Percentiles rank a stretch among this genome's conserved stretches.
phyloP scores from a whole-genome alignment of 2,113 vertebrate species.

The Lanius ludovicianus region DNA sequence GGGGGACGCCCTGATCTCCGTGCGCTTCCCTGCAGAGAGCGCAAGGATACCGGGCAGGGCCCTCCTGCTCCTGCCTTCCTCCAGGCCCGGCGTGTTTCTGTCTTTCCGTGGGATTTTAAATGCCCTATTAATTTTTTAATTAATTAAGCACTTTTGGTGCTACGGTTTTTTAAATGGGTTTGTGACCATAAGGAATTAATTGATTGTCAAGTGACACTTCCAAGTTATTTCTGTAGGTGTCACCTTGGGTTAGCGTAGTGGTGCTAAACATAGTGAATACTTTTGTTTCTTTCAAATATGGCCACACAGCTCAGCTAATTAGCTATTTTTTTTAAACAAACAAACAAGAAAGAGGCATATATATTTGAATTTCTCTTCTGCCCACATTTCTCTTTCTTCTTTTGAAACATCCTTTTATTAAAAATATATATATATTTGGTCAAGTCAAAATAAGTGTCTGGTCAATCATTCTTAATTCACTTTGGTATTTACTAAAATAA shows the following conservation, averaged over 20 bases:
- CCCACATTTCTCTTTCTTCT: constrained; percentile 13
- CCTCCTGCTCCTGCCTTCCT: background rate
- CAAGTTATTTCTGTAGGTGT: constrained; percentile 57
- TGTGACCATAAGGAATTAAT: background rate
- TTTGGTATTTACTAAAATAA: constrained; percentile 48
- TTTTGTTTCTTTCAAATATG: background rate
- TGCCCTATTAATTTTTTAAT: background rate
- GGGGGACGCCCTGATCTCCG: background rate
- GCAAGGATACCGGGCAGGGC: accelerated
- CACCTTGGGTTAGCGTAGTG: background rate
- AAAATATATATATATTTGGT: background rate
- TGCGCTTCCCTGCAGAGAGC: background rate
- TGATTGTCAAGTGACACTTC: constrained; percentile 38
- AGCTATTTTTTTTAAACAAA: background rate
- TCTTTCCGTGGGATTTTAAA: background rate
- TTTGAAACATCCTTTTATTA: background rate
- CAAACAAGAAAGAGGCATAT: background rate
- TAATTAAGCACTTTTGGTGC: background rate
- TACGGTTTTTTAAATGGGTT: background rate
- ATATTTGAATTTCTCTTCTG: background rate
- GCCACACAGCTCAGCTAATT: background rate
- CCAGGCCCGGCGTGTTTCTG: accelerated
- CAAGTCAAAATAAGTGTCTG: background rate
- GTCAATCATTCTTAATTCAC: constrained; percentile 13
- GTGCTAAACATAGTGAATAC: background rate